Evolutionary conservation across 2,888 invertebrate genomes (phyloP).

Genomic region (Leucozona laternaria): DNA sequence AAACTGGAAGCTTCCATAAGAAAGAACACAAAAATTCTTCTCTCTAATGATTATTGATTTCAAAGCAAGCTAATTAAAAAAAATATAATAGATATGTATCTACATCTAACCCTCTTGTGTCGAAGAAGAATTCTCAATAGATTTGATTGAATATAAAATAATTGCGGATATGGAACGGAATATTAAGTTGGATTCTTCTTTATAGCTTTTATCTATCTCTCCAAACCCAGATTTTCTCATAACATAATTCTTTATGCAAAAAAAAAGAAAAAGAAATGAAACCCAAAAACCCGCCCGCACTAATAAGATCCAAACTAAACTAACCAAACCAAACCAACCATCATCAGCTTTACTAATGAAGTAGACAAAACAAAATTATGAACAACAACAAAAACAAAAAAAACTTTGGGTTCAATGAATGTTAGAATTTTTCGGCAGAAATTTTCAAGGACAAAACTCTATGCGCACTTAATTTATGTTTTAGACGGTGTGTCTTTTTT

Average conservation of each 20-base stretch:
- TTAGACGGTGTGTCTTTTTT: conserved; percentile 24
- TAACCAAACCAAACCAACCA: conserved; percentile 4
- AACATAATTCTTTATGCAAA: not conserved
- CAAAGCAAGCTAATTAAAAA: conserved; percentile 34
- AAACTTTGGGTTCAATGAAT: conserved; percentile 66
- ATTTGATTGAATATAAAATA: conserved; percentile 55
- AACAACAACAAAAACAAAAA: conserved; percentile 10
- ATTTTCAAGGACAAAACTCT: conserved; percentile 72
- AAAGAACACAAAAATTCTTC: not conserved
- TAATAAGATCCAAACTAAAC: conserved; percentile 36
- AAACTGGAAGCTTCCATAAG: conserved; percentile 1
- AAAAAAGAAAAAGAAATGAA: conserved; percentile 1
- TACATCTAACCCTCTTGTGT: not conserved
- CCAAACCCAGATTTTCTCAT: not conserved
- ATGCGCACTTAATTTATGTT: conserved; percentile 57
- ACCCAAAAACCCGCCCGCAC: conserved; percentile 34
- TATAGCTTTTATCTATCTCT: not conserved
- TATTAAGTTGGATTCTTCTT: conserved; percentile 48
- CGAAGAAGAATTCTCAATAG: conserved; percentile 8
- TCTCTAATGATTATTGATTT: conserved; percentile 31
- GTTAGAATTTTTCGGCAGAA: conserved; percentile 58
- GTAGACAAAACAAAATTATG: conserved; percentile 33
- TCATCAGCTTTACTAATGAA: conserved; percentile 49
- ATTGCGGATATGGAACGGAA: conserved; percentile 65
- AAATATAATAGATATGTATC: not conserved